A percentile compares a stretch with the other conserved stretches of the same genome.
Conservation (phyloP, 2,888 invertebrate species). For the Drosophila maculinotata region DNA sequence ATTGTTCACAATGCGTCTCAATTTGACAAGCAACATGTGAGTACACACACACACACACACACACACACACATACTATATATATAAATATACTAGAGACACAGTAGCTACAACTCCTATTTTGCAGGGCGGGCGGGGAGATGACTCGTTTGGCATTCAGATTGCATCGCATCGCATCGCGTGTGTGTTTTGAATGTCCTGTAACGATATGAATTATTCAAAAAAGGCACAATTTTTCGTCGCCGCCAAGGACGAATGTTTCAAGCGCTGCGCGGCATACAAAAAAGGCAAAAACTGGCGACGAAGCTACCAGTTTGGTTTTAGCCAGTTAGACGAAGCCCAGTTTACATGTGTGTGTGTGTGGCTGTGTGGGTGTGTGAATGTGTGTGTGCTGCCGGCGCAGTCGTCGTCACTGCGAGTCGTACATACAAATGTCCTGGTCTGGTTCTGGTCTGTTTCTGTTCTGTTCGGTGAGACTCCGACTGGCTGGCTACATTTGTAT, state of each 20-base stretch:
- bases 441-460: conserved; percentile 39
- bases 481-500: conserved; percentile 73
- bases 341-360: conserved; percentile 41
- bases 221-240: conserved; percentile 76
- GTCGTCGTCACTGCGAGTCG: conserved; percentile 59
- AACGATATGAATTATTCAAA: conserved; percentile 85
- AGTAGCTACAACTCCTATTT: conserved; percentile 42
- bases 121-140: not conserved
- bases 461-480: conserved; percentile 37
- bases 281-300: conserved; percentile 66
- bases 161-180: conserved; percentile 80
- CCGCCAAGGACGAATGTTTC: conserved; percentile 83
- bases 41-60: conserved; percentile 29
- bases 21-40: conserved; percentile 78
- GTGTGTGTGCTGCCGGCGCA: conserved; percentile 34
- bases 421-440: conserved; percentile 78
- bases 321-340: conserved; percentile 70
- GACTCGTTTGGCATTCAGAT: conserved; percentile 83
- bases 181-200: conserved; percentile 85
- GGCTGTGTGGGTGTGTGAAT: conserved; percentile 13
- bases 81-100: conserved; percentile 16
- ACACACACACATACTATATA: conserved; percentile 19
- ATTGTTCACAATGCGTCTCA: conserved; percentile 69
- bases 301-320: conserved; percentile 61
- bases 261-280: conserved; percentile 82